Evolutionary conservation across 1,140 invertebrate genomes (phyloP).

Genomic region (Sipha flava): DNA sequence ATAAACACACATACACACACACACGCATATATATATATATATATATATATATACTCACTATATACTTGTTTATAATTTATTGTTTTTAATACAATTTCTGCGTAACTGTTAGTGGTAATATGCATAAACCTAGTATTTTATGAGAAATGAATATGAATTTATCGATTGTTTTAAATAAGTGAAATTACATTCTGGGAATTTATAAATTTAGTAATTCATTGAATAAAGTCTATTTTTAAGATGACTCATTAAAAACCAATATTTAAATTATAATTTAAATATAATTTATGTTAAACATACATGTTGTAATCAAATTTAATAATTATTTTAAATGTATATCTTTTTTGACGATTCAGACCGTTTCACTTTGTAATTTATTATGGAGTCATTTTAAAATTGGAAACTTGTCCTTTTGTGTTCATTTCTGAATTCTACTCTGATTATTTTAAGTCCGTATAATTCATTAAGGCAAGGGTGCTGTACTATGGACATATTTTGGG

Average conservation of each 20-base stretch:
- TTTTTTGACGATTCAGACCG: too few species aligned
- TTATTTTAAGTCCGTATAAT: not conserved
- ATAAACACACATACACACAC: not conserved
- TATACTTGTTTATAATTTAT: not conserved
- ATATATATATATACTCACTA: not conserved
- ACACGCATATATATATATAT: not conserved
- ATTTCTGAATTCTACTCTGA: not conserved
- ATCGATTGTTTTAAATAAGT: not conserved
- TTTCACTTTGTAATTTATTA: not conserved
- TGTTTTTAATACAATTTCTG: not conserved
- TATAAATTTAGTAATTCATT: not conserved
- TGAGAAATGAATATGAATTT: not conserved
- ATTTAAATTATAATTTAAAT: not conserved
- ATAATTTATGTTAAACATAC: not conserved
- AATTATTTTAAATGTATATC: not conserved
- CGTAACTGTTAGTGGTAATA: not conserved
- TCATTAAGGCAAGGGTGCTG: not conserved
- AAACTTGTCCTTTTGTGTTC: constrained; percentile 1
- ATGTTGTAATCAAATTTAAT: not conserved
- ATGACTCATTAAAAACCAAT: not conserved
- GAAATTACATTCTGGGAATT: not conserved
- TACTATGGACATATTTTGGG: constrained; percentile 2
- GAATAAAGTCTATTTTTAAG: not conserved
- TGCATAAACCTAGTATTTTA: not conserved
- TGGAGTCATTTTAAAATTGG: not conserved